Percentiles rank a stretch among this genome's conserved stretches.
These are phyloP conservation scores for Myotis daubentonii DNA, from an alignment of 2,797 vertebrate species.

Conservation along the genomic window DNA sequence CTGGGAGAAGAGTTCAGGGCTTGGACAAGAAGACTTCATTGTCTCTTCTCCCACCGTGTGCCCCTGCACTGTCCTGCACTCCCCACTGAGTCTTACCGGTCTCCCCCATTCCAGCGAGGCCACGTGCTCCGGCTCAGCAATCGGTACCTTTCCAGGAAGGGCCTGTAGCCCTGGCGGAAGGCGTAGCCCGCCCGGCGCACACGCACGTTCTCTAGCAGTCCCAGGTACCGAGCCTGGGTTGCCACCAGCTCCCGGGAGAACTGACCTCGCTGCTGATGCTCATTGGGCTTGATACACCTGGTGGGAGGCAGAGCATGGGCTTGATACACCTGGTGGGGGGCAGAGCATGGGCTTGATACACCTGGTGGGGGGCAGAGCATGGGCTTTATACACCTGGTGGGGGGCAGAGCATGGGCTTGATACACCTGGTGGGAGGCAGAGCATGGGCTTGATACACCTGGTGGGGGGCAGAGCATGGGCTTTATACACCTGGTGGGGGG, in stretches of 20 bases:
- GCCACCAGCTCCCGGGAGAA: constrained; percentile 84
- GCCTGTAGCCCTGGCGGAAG: constrained; percentile 84
- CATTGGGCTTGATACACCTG: constrained; percentile 90
- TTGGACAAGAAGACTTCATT: background rate
- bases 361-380: constrained; percentile 64
- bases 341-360: constrained; percentile 85
- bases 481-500: constrained; percentile 85
- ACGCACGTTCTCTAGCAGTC: constrained; percentile 88
- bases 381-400: constrained; percentile 88
- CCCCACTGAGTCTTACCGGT: constrained; percentile 79
- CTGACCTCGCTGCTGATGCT: constrained; percentile 76
- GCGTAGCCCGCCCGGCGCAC: constrained; percentile 88
- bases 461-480: accelerated
- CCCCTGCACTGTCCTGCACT: background rate
- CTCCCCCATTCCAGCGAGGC: constrained; percentile 82
- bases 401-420: constrained; percentile 78
- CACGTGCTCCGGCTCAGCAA: constrained; percentile 84
- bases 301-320: accelerated
- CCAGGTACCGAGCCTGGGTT: constrained; percentile 85
- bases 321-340: constrained; percentile 85
- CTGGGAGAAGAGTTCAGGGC: background rate
- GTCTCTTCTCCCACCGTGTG: background rate
- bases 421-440: constrained; percentile 80
- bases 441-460: constrained; percentile 88
- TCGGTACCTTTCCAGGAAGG: constrained; percentile 87